A percentile compares a stretch with the other conserved stretches of the same genome.
Evolutionary conservation across 2,113 vertebrate genomes (phyloP).

Genomic region (Xenopus borealis): DNA sequence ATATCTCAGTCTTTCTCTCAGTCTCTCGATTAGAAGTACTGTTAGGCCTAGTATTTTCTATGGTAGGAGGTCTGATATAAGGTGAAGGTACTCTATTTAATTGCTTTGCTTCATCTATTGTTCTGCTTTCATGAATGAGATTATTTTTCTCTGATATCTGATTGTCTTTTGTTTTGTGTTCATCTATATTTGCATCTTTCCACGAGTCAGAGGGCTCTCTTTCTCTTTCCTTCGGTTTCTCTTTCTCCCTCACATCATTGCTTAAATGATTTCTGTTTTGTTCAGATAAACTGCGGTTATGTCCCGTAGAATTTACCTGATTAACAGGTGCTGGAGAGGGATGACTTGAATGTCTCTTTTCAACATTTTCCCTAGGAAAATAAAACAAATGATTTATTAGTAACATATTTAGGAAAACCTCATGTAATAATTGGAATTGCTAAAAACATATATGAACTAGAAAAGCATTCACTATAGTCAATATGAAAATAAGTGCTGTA

Average conservation of each 20-base stretch:
- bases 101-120: slow-evolving; percentile 79
- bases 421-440: not conserved
- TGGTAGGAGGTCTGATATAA: slow-evolving; percentile 70
- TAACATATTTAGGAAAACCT: not conserved
- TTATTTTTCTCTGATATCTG: slow-evolving; percentile 80
- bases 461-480: too few species aligned
- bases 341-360: slow-evolving; percentile 89
- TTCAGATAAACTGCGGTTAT: slow-evolving; percentile 76
- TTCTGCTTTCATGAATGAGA: slow-evolving; percentile 73
- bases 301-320: slow-evolving; percentile 75
- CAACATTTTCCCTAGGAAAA: slow-evolving; percentile 77
- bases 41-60: slow-evolving; percentile 68
- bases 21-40: slow-evolving; percentile 77
- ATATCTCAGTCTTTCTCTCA: slow-evolving; percentile 82
- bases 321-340: slow-evolving; percentile 83
- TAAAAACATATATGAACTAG: too few species aligned
- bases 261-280: slow-evolving; percentile 75
- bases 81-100: slow-evolving; percentile 80
- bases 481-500: too few species aligned
- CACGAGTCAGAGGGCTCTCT: slow-evolving; percentile 82
- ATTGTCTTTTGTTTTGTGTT: slow-evolving; percentile 89
- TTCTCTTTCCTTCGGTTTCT: slow-evolving; percentile 81
- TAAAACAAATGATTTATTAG: not conserved
- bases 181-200: slow-evolving; percentile 80
- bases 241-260: slow-evolving; percentile 79